Conservation (phyloP, 2,113 vertebrate species). For the Pituophis catenifer region DNA sequence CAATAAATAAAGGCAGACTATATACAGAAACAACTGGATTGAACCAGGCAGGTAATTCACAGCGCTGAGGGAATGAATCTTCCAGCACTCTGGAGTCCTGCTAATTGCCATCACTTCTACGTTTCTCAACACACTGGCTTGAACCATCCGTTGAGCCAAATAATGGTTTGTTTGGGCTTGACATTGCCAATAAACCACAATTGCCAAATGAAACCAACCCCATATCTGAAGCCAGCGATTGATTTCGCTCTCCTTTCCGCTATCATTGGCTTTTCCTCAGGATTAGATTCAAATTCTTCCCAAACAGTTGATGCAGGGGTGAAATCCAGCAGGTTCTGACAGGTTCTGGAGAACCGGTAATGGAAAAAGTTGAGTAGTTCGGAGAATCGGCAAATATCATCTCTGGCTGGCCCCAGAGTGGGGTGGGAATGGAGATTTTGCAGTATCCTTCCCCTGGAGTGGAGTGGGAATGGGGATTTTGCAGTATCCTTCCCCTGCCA, state of each 20-base stretch:
- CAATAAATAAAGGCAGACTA: background rate
- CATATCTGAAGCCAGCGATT: background rate
- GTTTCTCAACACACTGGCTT: background rate
- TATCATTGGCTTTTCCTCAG: background rate
- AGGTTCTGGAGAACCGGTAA: too few relatives aligned
- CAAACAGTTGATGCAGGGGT: background rate
- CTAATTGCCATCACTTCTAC: background rate
- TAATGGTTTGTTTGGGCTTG: background rate
- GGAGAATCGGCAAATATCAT: too few relatives aligned
- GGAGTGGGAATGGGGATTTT: too few relatives aligned
- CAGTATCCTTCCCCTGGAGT: too few relatives aligned
- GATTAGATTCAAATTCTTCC: background rate
- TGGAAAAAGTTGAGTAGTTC: too few relatives aligned
- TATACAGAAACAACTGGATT: background rate
- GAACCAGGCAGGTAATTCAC: background rate
- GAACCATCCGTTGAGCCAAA: background rate
- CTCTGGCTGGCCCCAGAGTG: too few relatives aligned
- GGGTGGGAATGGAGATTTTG: too few relatives aligned
- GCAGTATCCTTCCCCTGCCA: too few relatives aligned
- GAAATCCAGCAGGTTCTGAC: too few relatives aligned
- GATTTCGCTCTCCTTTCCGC: background rate
- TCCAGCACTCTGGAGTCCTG: background rate
- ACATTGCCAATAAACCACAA: background rate
- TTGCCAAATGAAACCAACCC: background rate
- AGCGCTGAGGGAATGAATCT: background rate